Conservation (phyloP, 1,140 invertebrate species). For the Euglossa dilemma region DNA sequence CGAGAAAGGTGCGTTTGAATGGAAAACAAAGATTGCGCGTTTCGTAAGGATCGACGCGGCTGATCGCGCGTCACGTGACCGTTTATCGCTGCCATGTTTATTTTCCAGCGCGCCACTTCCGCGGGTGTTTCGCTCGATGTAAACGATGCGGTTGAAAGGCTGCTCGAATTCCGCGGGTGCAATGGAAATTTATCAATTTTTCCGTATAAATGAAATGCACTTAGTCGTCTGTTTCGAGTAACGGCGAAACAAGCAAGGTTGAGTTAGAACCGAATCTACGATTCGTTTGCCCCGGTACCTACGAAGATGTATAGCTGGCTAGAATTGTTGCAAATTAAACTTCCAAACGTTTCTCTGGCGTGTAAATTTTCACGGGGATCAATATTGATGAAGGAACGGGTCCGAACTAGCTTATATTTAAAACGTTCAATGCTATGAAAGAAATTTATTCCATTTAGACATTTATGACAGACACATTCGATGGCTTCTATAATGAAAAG, state of each 20-base stretch:
- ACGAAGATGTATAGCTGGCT: too few species aligned
- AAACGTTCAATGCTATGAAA: too few species aligned
- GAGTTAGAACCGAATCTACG: background rate
- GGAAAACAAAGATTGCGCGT: slow-evolving; percentile 12
- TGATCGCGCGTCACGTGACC: background rate
- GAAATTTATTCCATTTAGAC: too few species aligned
- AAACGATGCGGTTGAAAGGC: background rate
- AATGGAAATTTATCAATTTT: slow-evolving; percentile 3
- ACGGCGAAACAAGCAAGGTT: background rate
- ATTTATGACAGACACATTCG: too few species aligned
- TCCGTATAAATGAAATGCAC: slow-evolving; percentile 5
- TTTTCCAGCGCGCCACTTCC: background rate
- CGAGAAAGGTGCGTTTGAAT: slow-evolving; percentile 16
- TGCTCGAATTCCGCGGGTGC: too few species aligned
- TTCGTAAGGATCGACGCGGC: slow-evolving; percentile 4
- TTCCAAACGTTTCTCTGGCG: background rate
- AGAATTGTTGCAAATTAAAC: background rate
- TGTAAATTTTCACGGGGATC: background rate
- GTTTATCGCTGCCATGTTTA: slow-evolving; percentile 12
- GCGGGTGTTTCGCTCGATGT: background rate
- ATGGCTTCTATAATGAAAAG: too few species aligned
- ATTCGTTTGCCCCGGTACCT: background rate
- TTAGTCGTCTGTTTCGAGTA: background rate
- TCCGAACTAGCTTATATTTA: too few species aligned
- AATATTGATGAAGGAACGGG: background rate